Percentiles rank a stretch among this genome's conserved stretches.
These are phyloP conservation scores for Stichodactyla helianthus DNA, from an alignment of 64 coral and sea anemone genomes.

Conservation along the genomic window DNA sequence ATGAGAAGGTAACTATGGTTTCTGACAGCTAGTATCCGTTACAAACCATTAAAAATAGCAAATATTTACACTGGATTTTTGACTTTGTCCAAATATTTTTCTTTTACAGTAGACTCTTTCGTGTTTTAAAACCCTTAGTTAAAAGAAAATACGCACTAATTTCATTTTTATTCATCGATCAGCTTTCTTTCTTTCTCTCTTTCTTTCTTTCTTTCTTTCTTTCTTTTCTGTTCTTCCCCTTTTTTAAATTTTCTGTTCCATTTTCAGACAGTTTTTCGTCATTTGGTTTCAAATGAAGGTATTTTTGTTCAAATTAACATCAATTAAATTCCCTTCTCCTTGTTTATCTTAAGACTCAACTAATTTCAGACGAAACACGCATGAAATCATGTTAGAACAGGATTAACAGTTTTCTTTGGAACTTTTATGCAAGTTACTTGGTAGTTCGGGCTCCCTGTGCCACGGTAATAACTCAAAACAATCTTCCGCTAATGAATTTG, in stretches of 20 bases:
- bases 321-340: too few species aligned
- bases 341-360: too few species aligned
- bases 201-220: neutral
- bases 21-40: neutral
- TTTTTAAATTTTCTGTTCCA: too few species aligned
- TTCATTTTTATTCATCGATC: too few species aligned
- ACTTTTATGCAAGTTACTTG: too few species aligned
- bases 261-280: too few species aligned
- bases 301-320: too few species aligned
- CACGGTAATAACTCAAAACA: neutral
- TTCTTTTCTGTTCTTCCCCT: too few species aligned
- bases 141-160: too few species aligned
- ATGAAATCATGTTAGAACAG: neutral
- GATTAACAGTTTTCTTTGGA: neutral
- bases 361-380: neutral
- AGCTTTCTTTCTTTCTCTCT: too few species aligned
- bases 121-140: too few species aligned
- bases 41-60: neutral
- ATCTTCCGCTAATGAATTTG: neutral
- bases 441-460: neutral
- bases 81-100: neutral
- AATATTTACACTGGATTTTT: neutral
- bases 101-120: neutral
- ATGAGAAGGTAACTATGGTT: neutral
- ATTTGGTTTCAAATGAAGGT: too few species aligned